phyloP scores from a whole-genome alignment of 2,797 vertebrate species.

The Tarsius wallacei region DNA sequence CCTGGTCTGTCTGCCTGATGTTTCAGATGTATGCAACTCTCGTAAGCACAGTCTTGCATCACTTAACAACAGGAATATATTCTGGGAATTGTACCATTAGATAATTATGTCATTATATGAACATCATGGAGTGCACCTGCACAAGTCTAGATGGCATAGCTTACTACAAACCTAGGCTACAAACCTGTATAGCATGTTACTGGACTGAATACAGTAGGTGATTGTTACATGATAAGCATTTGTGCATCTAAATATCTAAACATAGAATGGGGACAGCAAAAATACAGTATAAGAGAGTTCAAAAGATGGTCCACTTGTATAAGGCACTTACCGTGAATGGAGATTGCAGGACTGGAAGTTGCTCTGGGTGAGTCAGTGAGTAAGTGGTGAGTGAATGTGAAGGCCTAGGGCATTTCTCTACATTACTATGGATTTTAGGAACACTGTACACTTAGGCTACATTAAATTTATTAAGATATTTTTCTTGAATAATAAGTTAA shows the following conservation, averaged over 20 bases:
- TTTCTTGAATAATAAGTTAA: not conserved
- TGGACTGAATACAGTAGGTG: not conserved
- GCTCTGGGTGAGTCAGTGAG: not conserved
- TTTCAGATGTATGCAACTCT: not conserved
- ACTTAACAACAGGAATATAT: not conserved
- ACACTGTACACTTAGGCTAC: not conserved
- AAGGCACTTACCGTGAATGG: not conserved
- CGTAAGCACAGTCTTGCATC: not conserved
- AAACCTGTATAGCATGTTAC: not conserved
- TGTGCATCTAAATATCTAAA: not conserved
- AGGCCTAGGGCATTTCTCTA: not conserved
- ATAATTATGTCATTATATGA: not conserved
- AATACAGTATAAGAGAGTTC: not conserved
- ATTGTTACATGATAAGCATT: not conserved
- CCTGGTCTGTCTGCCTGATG: not conserved
- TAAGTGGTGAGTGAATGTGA: not conserved
- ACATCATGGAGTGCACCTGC: not conserved
- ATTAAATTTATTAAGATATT: not conserved
- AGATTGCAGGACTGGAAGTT: not conserved
- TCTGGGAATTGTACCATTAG: not conserved
- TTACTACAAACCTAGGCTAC: too few species aligned
- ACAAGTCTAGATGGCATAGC: not conserved
- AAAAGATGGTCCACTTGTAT: not conserved
- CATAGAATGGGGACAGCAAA: not conserved
- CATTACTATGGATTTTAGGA: not conserved